A percentile compares a stretch with the other conserved stretches of the same genome.
Conservation (phyloP, 2,797 vertebrate species). For the Mustela erminea region DNA sequence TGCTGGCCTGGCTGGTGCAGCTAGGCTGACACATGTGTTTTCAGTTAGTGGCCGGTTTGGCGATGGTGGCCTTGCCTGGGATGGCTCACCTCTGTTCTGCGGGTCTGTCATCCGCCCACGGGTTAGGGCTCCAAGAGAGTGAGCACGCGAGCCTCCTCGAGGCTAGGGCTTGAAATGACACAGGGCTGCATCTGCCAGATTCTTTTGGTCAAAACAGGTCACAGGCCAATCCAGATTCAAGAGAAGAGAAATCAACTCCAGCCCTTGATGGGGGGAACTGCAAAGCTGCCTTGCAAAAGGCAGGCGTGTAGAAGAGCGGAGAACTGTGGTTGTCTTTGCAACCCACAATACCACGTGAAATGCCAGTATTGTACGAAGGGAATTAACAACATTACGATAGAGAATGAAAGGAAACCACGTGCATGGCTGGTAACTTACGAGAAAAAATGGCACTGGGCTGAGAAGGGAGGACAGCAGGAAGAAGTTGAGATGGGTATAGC, state of each 20-base stretch:
- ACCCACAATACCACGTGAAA: neutral
- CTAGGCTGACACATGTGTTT: neutral
- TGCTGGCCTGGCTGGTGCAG: neutral
- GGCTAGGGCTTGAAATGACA: neutral
- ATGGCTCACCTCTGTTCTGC: neutral
- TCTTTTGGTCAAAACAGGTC: neutral
- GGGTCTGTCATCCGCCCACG: neutral
- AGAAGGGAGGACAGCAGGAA: neutral
- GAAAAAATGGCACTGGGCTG: neutral
- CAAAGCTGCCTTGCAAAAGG: neutral
- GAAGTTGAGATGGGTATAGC: neutral
- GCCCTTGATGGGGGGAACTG: neutral
- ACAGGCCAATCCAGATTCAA: neutral
- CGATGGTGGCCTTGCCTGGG: neutral
- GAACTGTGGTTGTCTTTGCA: neutral
- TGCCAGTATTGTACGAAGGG: neutral
- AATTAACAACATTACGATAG: neutral
- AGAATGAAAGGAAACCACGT: neutral
- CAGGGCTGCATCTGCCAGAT: neutral
- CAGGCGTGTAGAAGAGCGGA: neutral
- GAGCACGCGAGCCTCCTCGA: neutral
- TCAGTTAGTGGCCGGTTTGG: neutral
- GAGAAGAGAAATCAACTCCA: neutral
- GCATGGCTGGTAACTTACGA: neutral
- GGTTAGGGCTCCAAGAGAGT: neutral